Evolutionary conservation across 2,888 invertebrate genomes (phyloP), one percentile per base, ranked within the genome.

Genomic region (Biston betularia): DNA sequence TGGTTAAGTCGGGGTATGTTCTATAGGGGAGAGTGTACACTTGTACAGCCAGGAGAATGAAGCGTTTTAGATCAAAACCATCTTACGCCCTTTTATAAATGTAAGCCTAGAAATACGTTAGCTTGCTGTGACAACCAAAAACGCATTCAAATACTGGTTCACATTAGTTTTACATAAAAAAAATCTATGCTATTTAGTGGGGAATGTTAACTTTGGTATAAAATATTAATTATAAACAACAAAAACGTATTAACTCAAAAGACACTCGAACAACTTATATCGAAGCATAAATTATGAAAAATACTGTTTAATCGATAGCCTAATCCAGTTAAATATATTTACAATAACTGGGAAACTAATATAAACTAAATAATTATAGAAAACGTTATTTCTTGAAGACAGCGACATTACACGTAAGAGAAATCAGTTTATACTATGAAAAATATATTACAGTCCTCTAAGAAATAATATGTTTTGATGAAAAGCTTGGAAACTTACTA

Each of bases 151-250:
- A 84, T 81, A 80, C 81, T 83, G 83, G 72, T 80, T 80, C 75
- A 77, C 57, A 74, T 66, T 72, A 65, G 72, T 68, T 67, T 77
- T 80, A 77, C 75, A 74, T 75, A 84, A 84, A 85, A 61, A 89
- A 85, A 82, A 81, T 78, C 88, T 92, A 92, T 79, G 81, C 92
- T 93, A 93, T 91, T 68, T 92, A 93, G 92, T 95, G 94, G 95
- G 95, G 95, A 96, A 95, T 96, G 95, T 95, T 95, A 95, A 95
- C 95, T 96, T 96, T 96, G 95, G 95, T 95, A 95, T 95, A 93
- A 93, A 93, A 93, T 92, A 92, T 92, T 92, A 93, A 90, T 92
- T 89, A 89, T 89, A 90, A 89, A 89, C 89, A 93, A 93, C 93
- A 92, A 91, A 73, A 93, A 93, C 90, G 85, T 90, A 82, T 89